phyloP scores from a whole-genome alignment of 1,140 invertebrate genomes.

The Charaxes varanes region DNA sequence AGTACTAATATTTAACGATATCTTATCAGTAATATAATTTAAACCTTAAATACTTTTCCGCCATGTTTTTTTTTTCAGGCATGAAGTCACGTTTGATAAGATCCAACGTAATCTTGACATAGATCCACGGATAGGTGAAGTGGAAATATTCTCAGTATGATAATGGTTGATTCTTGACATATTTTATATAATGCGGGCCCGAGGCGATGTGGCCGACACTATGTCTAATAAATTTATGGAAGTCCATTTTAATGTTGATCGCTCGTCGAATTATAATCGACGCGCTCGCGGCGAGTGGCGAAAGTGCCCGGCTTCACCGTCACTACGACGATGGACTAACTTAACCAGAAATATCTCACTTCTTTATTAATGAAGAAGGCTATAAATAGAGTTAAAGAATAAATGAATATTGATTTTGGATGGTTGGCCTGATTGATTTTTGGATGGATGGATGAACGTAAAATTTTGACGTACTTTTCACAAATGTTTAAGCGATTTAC shows the following conservation, averaged over 20 bases:
- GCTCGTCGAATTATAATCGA: slow-evolving; percentile 69
- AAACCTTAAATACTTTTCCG: slow-evolving; percentile 19
- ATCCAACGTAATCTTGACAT: slow-evolving; percentile 32
- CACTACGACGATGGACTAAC: no score
- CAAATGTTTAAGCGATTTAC: no score
- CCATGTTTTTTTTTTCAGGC: slow-evolving; percentile 12
- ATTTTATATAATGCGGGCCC: slow-evolving; percentile 69
- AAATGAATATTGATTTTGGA: no score
- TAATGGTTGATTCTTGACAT: slow-evolving; percentile 73
- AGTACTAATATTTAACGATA: no score
- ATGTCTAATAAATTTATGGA: slow-evolving; percentile 73
- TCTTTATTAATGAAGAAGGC: no score
- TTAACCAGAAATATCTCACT: no score
- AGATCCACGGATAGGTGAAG: slow-evolving; percentile 38
- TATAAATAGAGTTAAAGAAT: no score
- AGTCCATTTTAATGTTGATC: slow-evolving; percentile 71
- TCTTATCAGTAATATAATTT: no score
- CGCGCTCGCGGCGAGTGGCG: slow-evolving; percentile 42
- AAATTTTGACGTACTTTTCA: no score
- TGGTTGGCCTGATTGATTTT: no score
- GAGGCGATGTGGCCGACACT: slow-evolving; percentile 60
- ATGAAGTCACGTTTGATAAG: slow-evolving; percentile 37
- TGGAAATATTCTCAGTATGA: slow-evolving; percentile 57
- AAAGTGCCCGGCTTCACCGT: slow-evolving; percentile 12
- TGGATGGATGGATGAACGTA: no score